phyloP scores from a whole-genome alignment of 2,797 vertebrate genomes.

The Epinephelus malabaricus region DNA sequence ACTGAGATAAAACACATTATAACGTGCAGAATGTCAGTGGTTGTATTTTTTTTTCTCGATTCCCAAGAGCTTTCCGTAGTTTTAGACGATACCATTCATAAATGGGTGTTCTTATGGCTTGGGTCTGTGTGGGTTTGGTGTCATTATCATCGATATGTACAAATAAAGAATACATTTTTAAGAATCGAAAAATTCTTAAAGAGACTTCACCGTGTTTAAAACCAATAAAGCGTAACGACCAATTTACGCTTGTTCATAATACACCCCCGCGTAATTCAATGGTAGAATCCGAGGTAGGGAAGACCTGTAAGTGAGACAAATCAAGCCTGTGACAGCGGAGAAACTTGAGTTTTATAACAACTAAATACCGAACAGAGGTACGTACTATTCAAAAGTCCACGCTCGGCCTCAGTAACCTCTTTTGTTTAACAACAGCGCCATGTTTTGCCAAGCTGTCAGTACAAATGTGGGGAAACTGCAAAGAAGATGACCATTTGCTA shows the following conservation, averaged over 20 bases:
- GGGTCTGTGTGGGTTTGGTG: accelerated
- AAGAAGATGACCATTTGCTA: conserved; percentile 76
- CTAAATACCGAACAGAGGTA: conserved; percentile 80
- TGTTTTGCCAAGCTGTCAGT: conserved; percentile 73
- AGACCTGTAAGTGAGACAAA: conserved; percentile 85
- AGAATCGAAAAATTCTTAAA: accelerated
- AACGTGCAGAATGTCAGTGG: not conserved
- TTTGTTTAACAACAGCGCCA: conserved; percentile 46
- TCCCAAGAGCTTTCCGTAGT: conserved; percentile 81
- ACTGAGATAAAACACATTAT: not conserved
- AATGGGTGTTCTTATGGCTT: not conserved
- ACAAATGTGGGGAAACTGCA: conserved; percentile 57
- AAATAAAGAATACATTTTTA: accelerated
- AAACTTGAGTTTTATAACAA: conserved; percentile 84
- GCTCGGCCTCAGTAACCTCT: conserved; percentile 31
- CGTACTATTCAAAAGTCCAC: conserved; percentile 55
- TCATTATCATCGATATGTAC: accelerated
- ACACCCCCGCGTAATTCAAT: conserved; percentile 61
- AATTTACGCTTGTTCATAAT: not conserved
- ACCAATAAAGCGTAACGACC: too few species aligned
- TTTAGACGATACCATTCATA: conserved; percentile 75
- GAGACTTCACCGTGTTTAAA: not conserved
- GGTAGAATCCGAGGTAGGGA: conserved; percentile 79
- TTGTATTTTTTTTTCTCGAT: conserved; percentile 24
- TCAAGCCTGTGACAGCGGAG: conserved; percentile 87